Evolutionary conservation across 1,140 invertebrate genomes (phyloP), one percentile per base, ranked within the genome.

Genomic region (Drosophila teissieri): DNA sequence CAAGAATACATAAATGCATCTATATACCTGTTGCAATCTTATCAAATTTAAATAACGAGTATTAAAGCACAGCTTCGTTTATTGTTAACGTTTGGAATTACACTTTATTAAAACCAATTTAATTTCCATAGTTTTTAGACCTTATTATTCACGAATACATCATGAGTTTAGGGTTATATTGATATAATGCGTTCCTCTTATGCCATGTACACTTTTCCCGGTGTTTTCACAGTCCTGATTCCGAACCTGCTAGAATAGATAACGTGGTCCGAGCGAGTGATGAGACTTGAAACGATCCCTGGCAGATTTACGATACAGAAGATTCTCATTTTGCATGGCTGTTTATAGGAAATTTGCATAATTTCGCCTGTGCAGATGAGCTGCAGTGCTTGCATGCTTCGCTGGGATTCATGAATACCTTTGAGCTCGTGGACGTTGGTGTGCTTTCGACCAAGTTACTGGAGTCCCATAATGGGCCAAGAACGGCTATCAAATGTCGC

Each of bases 271-370:
- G 10, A 40, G 53, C 24, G 15, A 65, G 31, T 24, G 40, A 27
- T 49, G 24, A 34, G 11, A 62, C 3, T 15, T 34, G 49, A 53
- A 62, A 10, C 34, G 36, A 67, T 36, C 12, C 36, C 45, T 65
- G 60, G 45, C 37, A 68, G 60, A 68, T 64, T 68, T 68, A 68
- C 45, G 64, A 65, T 68, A 51, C 45, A 65, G 61, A 65, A 68
- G 64, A 61, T 49, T n/a, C 64, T 68, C 64, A 68, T 68, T 68
- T 65, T 51, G 64, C 45, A 36, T 37, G 64, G 27, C 36, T 68
- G 60, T 51, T 67, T 49, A 24, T 61, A 34, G 34, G 27, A 42
- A 44, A 68, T 68, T 68, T 51, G 37, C 64, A 68, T 68, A 68
- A 68, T 68, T 40, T 27, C 64, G 15, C 19, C 22, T 65, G 64